phyloP scores from a whole-genome alignment of 2,888 invertebrate genomes.

The Athalia circularis region DNA sequence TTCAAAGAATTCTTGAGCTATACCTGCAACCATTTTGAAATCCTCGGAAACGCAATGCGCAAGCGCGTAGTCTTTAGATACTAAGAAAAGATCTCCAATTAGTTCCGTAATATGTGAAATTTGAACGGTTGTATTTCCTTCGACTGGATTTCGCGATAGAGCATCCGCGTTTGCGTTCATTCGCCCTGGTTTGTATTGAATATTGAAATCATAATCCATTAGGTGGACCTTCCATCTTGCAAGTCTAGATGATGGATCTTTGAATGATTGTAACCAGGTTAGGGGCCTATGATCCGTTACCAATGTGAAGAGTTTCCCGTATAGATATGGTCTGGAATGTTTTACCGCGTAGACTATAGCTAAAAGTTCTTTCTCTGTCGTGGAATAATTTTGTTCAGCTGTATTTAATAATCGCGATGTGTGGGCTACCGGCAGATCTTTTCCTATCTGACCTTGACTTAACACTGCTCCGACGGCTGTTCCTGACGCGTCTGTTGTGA shows the following conservation, averaged over 20 bases:
- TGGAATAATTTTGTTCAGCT: too few relatives aligned
- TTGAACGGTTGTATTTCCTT: neutral
- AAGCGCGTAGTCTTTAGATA: neutral
- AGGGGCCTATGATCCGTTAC: constrained; percentile 51
- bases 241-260: constrained; percentile 41
- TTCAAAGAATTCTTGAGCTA: constrained; percentile 11
- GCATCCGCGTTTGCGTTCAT: constrained; percentile 38
- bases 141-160: neutral
- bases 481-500: constrained; percentile 46
- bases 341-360: constrained; percentile 51
- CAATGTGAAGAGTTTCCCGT: constrained; percentile 49
- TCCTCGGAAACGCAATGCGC: constrained; percentile 44
- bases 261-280: constrained; percentile 42
- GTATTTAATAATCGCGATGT: constrained; percentile 49
- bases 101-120: neutral
- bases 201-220: constrained; percentile 41
- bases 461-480: constrained; percentile 47
- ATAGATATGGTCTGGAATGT: constrained; percentile 52
- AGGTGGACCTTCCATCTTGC: constrained; percentile 46
- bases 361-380: constrained; percentile 49
- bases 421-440: constrained; percentile 51
- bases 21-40: constrained; percentile 25
- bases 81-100: neutral
- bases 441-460: constrained; percentile 36
- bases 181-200: constrained; percentile 42